phyloP scores from a whole-genome alignment of 1,140 invertebrate genomes.

The Tetranychus urticae region DNA sequence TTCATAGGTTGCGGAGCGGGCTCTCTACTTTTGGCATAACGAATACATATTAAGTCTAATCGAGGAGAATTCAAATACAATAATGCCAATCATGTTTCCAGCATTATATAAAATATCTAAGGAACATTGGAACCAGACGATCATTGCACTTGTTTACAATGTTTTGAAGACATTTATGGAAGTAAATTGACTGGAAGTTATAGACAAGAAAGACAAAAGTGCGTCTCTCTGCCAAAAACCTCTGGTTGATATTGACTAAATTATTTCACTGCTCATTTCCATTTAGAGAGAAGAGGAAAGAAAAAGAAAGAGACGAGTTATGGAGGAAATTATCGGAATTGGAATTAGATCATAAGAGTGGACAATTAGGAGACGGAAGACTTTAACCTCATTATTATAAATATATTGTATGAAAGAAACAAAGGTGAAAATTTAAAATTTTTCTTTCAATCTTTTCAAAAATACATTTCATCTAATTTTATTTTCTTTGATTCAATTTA shows the following conservation, averaged over 20 bases:
- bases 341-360: conserved; percentile 15
- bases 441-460: no score
- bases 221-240: background rate
- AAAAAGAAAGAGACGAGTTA: conserved; percentile 39
- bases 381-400: background rate
- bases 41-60: conserved; percentile 96
- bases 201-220: conserved; percentile 16
- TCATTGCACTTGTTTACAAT: conserved; percentile 96
- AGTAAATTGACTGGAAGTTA: conserved; percentile 32
- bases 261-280: background rate
- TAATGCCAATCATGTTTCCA: conserved; percentile 70
- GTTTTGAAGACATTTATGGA: conserved; percentile 97
- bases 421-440: no score
- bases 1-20: conserved; percentile 71
- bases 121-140: conserved; percentile 99
- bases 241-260: background rate
- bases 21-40: conserved; percentile 97
- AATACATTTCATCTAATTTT: no score
- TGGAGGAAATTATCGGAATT: conserved; percentile 50
- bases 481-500: background rate
- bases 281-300: conserved; percentile 1
- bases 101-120: conserved; percentile 88
- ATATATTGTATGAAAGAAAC: background rate
- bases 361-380: background rate
- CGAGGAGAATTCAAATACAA: conserved; percentile 65